These are phyloP conservation scores for Oncorhynchus gorbuscha DNA, from an alignment of 2,113 vertebrate genomes.

Conservation along the genomic window DNA sequence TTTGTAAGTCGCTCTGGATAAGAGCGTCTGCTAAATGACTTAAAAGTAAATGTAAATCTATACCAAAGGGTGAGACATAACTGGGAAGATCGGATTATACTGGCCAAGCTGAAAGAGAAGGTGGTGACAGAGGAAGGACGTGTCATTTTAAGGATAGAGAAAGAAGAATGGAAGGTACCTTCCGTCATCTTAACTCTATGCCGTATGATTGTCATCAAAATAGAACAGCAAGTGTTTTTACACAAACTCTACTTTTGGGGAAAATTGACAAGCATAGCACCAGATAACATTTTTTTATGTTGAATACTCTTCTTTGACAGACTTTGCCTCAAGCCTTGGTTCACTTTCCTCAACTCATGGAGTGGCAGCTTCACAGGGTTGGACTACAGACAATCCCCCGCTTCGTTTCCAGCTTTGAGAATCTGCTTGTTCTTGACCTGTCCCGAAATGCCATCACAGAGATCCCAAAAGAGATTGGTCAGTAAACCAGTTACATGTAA, in stretches of 20 bases:
- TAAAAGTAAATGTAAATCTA: no score
- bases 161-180: conserved; percentile 93
- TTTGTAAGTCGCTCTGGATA: no score
- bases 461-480: conserved; percentile 89
- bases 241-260: not conserved
- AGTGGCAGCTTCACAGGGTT: conserved; percentile 91
- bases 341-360: conserved; percentile 85
- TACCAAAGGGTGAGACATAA: conserved; percentile 69
- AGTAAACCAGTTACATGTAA: conserved; percentile 39
- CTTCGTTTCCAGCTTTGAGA: conserved; percentile 86
- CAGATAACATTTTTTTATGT: not conserved
- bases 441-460: conserved; percentile 85
- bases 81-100: conserved; percentile 86
- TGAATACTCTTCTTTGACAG: conserved; percentile 56
- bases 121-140: conserved; percentile 84
- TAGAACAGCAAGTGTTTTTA: no score
- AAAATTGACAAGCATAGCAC: not conserved
- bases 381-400: conserved; percentile 85
- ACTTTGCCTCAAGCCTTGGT: conserved; percentile 83
- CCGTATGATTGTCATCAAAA: no score
- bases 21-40: no score
- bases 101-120: conserved; percentile 87
- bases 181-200: no score
- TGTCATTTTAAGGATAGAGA: conserved; percentile 84
- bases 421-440: conserved; percentile 87